A percentile compares a stretch with the other conserved stretches of the same genome.
Conservation (phyloP, 2,113 vertebrate species). For the Lepisosteus osseus region DNA sequence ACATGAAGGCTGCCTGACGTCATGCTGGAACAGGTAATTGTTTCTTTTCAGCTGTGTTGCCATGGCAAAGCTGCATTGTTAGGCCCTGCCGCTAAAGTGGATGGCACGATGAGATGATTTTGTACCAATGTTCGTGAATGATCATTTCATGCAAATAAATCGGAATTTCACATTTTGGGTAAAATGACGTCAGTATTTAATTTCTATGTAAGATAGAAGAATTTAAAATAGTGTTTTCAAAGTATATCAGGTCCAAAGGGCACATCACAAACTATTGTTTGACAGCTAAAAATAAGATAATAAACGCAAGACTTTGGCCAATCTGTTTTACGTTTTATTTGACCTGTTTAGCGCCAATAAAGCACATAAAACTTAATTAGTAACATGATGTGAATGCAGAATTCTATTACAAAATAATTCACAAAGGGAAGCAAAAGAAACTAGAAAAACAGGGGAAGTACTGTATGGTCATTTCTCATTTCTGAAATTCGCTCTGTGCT, state of each 20-base stretch:
- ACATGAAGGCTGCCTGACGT: conserved; percentile 56
- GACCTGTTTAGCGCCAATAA: too few relatives aligned
- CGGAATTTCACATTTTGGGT: conserved; percentile 3
- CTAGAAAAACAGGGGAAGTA: too few relatives aligned
- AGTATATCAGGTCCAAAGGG: conserved; percentile 48
- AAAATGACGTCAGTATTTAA: conserved; percentile 26
- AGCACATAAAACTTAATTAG: too few relatives aligned
- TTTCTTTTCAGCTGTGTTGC: conserved; percentile 49
- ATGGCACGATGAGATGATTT: conserved; percentile 30
- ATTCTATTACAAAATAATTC: too few relatives aligned
- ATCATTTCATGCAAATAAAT: neutral
- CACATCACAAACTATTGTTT: conserved; percentile 49
- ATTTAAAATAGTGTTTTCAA: conserved; percentile 40
- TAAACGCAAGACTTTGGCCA: too few relatives aligned
- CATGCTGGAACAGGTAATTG: conserved; percentile 34
- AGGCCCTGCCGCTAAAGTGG: conserved; percentile 46
- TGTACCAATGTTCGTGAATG: conserved; percentile 33
- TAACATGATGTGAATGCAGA: too few relatives aligned
- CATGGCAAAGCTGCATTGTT: conserved; percentile 54
- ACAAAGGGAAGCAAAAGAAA: too few relatives aligned
- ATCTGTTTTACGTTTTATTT: too few relatives aligned
- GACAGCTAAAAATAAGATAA: conserved; percentile 52
- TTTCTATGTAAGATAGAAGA: conserved; percentile 27
- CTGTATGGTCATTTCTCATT: too few relatives aligned
- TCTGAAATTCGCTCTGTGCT: too few relatives aligned